Base-by-base conservation (phyloP, 1,140 invertebrate genomes). In the Drosophila setifemur region DNA sequence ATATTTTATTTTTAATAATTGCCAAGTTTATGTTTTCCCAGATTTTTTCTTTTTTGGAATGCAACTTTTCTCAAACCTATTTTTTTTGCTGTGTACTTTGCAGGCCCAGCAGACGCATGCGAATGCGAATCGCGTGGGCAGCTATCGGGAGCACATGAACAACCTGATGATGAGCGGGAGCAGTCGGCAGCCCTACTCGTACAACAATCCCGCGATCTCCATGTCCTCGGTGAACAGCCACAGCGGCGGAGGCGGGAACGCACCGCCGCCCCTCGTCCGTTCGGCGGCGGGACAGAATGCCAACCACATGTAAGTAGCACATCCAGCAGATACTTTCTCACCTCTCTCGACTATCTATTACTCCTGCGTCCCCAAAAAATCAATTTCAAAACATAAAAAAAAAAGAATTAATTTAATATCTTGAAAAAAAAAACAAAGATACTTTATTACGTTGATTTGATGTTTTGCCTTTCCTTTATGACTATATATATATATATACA, bases 141-240 rank as follows among this genome's bases (percentile, higher is more conserved):
- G 73, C 50, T 90, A 90, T 29, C 85, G 88, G 2, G 86, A 83
- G 42, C 88, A 88, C 35, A 75, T 89, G 48, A 89, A 88, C 50
- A 90, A 88, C 67, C 71, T 90, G 16, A 81, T 90, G 68, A 68
- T 89, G 55, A 71, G 74, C 43, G 74, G 74, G 16, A 77, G 77
- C 63, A 83, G 71, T 49, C 81, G 88, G 0, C 88, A 88, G 45
- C 64, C 81, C 14, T 89, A 90, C 60, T 55, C 87, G 12, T 89
- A 89, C 19, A 90, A 88, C 44, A 90, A 87, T 81, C 77, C 88
- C 44, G 75, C 81, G 54, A 89, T 90, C 68, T 90, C 88, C 40
- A 90, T 90, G 88, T 86, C 89, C 50, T 86, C 88, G 26, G 88
- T 88, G 42, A 87, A 87, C 37, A 90, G 58, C 52, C 88, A 89